phyloP scores from a whole-genome alignment of 2,888 invertebrate genomes.

The Amorpha juglandis region DNA sequence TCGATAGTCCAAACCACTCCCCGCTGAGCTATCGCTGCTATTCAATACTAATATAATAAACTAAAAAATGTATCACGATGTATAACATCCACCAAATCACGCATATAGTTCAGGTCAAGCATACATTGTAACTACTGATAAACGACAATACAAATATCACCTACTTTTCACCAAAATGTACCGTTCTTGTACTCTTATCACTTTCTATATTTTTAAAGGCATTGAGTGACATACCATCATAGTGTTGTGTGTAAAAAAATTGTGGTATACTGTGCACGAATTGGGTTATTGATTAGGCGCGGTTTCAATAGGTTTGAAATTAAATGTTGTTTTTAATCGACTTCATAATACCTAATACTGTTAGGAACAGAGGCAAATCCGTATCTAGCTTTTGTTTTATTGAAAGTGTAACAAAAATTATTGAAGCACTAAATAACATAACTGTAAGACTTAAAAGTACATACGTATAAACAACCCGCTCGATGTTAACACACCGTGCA shows the following conservation, averaged over 20 bases:
- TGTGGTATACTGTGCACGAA: not conserved
- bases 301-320: not conserved
- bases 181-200: constrained; percentile 38
- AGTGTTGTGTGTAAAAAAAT: constrained; percentile 16
- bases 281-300: not conserved
- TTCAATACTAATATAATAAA: too few species aligned
- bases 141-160: constrained; percentile 48
- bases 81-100: constrained; percentile 37
- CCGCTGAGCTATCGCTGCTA: too few species aligned
- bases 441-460: too few species aligned
- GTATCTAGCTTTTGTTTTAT: too few species aligned
- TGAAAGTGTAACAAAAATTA: too few species aligned
- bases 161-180: constrained; percentile 46
- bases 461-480: too few species aligned
- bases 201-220: constrained; percentile 30
- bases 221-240: not conserved
- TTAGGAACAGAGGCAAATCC: too few species aligned
- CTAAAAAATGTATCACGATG: constrained; percentile 39
- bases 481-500: too few species aligned
- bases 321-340: too few species aligned
- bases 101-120: constrained; percentile 40
- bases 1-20: too few species aligned
- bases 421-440: too few species aligned
- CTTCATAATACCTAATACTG: too few species aligned
- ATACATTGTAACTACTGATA: constrained; percentile 35